A percentile compares a stretch with the other conserved stretches of the same genome.
phyloP scores from a whole-genome alignment of 1,140 invertebrate species.

The Chironomus striatipennis region DNA sequence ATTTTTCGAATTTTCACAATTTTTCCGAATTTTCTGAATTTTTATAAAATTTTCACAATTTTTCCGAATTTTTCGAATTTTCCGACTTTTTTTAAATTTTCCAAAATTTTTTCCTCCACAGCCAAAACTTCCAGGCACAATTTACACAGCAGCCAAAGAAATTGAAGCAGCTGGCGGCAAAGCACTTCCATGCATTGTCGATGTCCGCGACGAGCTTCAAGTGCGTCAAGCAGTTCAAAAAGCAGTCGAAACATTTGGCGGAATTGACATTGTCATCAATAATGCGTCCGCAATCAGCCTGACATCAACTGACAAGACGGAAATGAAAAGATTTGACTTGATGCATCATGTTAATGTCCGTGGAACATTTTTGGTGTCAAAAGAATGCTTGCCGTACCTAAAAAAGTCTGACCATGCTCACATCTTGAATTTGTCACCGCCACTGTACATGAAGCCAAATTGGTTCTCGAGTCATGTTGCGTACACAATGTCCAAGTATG shows the following conservation, averaged over 20 bases:
- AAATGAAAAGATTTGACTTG: conserved; percentile 93
- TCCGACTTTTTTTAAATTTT: no score
- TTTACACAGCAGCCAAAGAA: conserved; percentile 94
- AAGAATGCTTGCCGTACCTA: conserved; percentile 83
- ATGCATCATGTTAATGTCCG: conserved; percentile 89
- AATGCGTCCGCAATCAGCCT: conserved; percentile 96
- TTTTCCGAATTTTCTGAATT: no score
- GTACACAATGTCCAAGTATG: conserved; percentile 98
- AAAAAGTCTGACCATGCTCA: conserved; percentile 86
- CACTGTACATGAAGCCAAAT: conserved; percentile 75
- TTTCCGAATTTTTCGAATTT: no score
- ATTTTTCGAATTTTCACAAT: no score
- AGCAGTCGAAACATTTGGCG: conserved; percentile 86
- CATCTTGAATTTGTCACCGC: conserved; percentile 93
- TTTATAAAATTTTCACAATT: no score
- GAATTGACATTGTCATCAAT: conserved; percentile 91
- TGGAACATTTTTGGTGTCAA: conserved; percentile 90
- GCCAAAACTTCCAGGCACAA: conserved; percentile 95
- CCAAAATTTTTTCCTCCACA: no score
- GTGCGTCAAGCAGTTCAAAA: conserved; percentile 76
- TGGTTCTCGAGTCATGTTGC: conserved; percentile 94
- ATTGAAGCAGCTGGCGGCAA: conserved; percentile 86
- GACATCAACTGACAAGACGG: conserved; percentile 73
- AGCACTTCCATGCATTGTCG: conserved; percentile 86
- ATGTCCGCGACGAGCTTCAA: conserved; percentile 81